A percentile compares a stretch with the other conserved stretches of the same genome.
Evolutionary conservation across 2,797 vertebrate genomes (phyloP).

Genomic region (Rhadinocentrus ornatus): DNA sequence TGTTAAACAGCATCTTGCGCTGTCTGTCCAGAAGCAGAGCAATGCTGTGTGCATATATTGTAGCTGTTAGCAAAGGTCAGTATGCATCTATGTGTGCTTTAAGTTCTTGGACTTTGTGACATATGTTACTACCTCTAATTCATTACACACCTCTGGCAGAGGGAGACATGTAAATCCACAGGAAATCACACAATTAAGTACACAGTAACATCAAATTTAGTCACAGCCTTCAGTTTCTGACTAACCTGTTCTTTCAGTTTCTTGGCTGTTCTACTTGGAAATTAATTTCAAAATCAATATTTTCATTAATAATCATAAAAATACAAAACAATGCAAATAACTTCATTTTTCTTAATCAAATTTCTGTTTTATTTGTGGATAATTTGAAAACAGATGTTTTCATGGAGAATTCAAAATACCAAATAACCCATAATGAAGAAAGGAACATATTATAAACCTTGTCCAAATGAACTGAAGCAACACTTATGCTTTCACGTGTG

Average conservation of each 20-base stretch:
- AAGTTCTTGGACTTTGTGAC: neutral
- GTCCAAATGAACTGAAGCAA: neutral
- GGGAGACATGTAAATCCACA: neutral
- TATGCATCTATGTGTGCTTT: neutral
- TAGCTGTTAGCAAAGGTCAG: neutral
- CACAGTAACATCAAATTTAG: neutral
- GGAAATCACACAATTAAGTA: constrained; percentile 22
- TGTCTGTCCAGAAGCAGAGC: constrained; percentile 24
- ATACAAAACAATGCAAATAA: neutral
- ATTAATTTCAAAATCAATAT: constrained; percentile 12
- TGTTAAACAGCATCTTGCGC: constrained; percentile 40
- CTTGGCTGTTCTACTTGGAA: neutral
- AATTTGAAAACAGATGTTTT: neutral
- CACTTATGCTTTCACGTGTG: neutral
- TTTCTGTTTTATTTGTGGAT: neutral
- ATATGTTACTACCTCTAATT: constrained; percentile 8
- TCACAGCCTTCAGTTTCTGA: neutral
- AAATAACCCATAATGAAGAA: neutral
- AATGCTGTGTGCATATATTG: constrained; percentile 12
- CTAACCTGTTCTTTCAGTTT: neutral
- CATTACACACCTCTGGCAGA: neutral
- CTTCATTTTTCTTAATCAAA: neutral
- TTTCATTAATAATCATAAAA: neutral
- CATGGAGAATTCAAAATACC: neutral
- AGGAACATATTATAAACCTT: neutral